Evolutionary conservation across 2,888 invertebrate genomes (phyloP).

Genomic region (Campoletis raptor): DNA sequence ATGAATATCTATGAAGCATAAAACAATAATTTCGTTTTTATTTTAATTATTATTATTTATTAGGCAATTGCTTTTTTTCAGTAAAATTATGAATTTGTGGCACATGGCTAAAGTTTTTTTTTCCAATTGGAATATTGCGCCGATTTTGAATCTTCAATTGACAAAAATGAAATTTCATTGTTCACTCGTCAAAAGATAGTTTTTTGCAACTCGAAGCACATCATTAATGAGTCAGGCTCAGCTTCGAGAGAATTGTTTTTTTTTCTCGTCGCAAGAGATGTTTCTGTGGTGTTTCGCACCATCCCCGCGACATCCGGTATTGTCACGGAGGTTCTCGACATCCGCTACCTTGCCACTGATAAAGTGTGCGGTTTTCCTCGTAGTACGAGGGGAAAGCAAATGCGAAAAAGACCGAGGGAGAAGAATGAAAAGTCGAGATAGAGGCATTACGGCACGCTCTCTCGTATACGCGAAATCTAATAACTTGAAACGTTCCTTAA

Average conservation of each 20-base stretch:
- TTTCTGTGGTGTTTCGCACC: neutral
- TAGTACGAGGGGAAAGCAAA: neutral
- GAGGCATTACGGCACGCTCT: neutral
- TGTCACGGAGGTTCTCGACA: slow-evolving; percentile 11
- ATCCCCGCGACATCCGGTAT: slow-evolving; percentile 28
- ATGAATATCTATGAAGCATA: no score
- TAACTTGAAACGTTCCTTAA: slow-evolving; percentile 77
- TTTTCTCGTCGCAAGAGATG: neutral
- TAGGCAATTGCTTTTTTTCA: neutral
- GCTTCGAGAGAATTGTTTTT: neutral
- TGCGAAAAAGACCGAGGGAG: slow-evolving; percentile 19
- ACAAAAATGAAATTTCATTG: neutral
- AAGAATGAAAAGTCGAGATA: slow-evolving; percentile 46
- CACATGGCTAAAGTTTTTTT: neutral
- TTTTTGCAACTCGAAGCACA: neutral
- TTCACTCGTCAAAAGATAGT: neutral
- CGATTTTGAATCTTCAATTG: neutral
- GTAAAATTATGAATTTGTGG: neutral
- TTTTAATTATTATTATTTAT: neutral
- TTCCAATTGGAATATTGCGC: neutral
- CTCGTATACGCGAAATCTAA: slow-evolving; percentile 71
- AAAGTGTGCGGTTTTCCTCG: slow-evolving; percentile 55
- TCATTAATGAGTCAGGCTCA: slow-evolving; percentile 10
- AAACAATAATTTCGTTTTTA: neutral
- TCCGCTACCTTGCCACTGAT: slow-evolving; percentile 26